These are phyloP conservation scores for Coreius guichenoti DNA, from an alignment of 2,797 vertebrate species.

Conservation along the genomic window DNA sequence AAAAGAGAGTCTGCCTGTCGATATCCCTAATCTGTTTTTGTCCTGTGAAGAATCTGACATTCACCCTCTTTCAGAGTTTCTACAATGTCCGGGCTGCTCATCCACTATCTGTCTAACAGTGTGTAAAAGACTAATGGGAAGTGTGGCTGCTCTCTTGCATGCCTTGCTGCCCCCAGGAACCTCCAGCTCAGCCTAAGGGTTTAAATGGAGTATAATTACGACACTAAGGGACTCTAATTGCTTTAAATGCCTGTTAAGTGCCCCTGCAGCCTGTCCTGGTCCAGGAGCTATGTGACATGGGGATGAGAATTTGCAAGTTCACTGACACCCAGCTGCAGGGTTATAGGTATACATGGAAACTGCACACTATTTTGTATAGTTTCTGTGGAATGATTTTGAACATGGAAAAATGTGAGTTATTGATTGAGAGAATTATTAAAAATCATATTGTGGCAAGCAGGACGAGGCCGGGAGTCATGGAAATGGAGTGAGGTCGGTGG, in stretches of 20 bases:
- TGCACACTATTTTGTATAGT: background rate
- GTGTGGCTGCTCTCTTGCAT: slow-evolving; percentile 18
- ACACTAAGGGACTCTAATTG: slow-evolving; percentile 27
- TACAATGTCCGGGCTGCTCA: background rate
- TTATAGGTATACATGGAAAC: background rate
- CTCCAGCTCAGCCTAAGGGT: slow-evolving; percentile 10
- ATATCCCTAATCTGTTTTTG: background rate
- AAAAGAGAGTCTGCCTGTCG: background rate
- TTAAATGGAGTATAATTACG: slow-evolving; percentile 18
- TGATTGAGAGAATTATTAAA: background rate
- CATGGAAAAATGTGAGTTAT: background rate
- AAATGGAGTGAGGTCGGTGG: no score
- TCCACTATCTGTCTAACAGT: background rate
- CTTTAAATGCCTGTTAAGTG: slow-evolving; percentile 21
- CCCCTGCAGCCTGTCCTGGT: background rate
- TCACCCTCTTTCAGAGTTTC: background rate
- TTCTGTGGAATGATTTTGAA: background rate
- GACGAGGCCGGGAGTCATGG: no score
- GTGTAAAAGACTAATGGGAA: slow-evolving; percentile 25
- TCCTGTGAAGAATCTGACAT: background rate
- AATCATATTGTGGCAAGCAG: background rate
- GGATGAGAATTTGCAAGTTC: slow-evolving; percentile 5
- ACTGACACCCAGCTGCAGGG: background rate
- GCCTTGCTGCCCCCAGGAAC: slow-evolving; percentile 7
- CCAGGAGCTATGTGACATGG: background rate